Base-by-base conservation (phyloP, 1,140 invertebrate species). In the Pseudomyrmex flavicornis region DNA sequence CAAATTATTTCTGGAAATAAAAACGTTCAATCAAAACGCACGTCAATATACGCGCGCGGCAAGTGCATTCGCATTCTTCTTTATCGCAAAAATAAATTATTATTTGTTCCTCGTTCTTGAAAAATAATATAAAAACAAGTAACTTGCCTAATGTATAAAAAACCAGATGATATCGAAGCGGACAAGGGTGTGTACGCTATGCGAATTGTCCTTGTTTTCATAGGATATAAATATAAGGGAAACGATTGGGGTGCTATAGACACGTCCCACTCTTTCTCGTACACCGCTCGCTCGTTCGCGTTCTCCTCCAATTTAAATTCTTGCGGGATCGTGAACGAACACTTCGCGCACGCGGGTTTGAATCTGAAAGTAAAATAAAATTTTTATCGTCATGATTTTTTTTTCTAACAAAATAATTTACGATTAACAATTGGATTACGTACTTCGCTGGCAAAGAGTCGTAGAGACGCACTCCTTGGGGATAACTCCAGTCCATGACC, bases 1-100 rank as follows among this genome's bases (percentile, higher is more conserved):
- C 86, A 99, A 95, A 93, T 99, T 99, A 93, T 99, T 99, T 89
- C 98, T 97, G 93, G 65, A 82, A 85, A 17, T 35, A 35, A 35
- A 35, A 20, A n/a, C n/a, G 65, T 12, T 50, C 66, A 50, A 35
- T 35, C 7, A 63, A 44, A 52, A 58, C 9, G 61, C 56, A 59
- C n/a, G 15, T 72, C 4, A 82, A 69, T 56, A 56, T 17, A 22
- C 0, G 1, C 4, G 48, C 44, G 10, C n/a, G 0, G 20, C 12
- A 73, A 13, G 22, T 12, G 44, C 17, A 74, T 66, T 46, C 48
- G 12, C 17, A 56, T 17, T 17, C n/a, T 56, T 4, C 35, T 15
- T 74, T 8, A 10, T 26, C 13, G 2, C 1, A 13, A n/a, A 26
- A 26, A 5, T 35, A 35, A 5, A 35, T 7, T 48, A 35, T 7